A percentile compares a stretch with the other conserved stretches of the same genome.
Conservation (phyloP, 1,140 invertebrate species). For the Polypedilum pembai region DNA sequence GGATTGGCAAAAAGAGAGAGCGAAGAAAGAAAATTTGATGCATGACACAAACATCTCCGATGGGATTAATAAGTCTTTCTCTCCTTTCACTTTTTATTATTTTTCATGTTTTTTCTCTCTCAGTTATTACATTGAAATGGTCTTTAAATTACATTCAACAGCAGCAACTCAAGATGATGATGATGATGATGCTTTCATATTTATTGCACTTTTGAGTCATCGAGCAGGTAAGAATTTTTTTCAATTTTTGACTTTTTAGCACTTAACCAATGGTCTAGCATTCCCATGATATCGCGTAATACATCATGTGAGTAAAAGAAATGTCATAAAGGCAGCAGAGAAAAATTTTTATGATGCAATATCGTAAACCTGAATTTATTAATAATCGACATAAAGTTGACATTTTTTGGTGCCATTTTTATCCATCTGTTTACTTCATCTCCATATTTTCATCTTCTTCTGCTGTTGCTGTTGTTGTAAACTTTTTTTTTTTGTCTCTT, state of each 20-base stretch:
- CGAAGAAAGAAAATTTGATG: neutral
- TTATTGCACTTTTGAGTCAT: neutral
- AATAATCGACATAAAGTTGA: constrained; percentile 25
- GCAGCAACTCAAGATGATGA: neutral
- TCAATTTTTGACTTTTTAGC: neutral
- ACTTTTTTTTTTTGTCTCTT: neutral
- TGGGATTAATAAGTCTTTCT: constrained; percentile 22
- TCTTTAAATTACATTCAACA: constrained; percentile 25
- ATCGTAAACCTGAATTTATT: constrained; percentile 24
- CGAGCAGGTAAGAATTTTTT: too few species aligned
- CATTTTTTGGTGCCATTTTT: constrained; percentile 10
- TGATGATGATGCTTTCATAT: neutral
- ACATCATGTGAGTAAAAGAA: too few species aligned
- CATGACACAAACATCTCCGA: constrained; percentile 21
- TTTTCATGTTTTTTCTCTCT: neutral
- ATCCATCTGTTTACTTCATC: constrained; percentile 16
- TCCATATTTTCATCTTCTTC: neutral
- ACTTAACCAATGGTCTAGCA: neutral
- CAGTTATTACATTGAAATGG: constrained; percentile 22
- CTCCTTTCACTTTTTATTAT: neutral
- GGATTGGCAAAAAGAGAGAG: neutral
- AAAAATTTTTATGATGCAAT: constrained; percentile 26
- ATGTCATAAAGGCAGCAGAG: too few species aligned
- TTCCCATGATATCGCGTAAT: neutral
- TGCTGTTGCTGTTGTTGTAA: neutral